Base-by-base conservation (phyloP, 2,888 invertebrate genomes). In the Drosophila subquinaria region DNA sequence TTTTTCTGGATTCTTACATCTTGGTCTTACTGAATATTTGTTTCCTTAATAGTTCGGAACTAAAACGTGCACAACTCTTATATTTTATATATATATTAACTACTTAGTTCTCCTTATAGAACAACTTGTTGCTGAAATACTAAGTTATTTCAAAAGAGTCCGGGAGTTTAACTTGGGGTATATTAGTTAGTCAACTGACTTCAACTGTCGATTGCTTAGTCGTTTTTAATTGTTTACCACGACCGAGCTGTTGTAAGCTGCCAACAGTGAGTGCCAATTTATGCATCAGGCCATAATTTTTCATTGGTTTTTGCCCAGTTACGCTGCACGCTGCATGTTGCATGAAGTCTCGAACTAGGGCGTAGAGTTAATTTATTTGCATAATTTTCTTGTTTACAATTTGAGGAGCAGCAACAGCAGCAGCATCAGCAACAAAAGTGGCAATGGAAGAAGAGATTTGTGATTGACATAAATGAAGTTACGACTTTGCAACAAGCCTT, bases 331-430 rank as follows among this genome's bases (percentile, higher is more conserved):
- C 13, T 38, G 71, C 67, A 59, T 56, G 50, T 35, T 47, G 63
- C 60, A 71, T 43, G 38, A 20, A 52, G 36, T 33, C 45, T 33
- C 45, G 53, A 69, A 69, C 61, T 65, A 36, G 68, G 65, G 59
- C 56, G 63, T 27, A 27, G 5, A 69, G 55, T 72, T 72, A 79
- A 79, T 84, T 76, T 78, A 90, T 90, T 91, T 89, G 80, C 90
- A 90, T 91, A 90, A 91, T 90, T 91, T 90, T 79, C 89, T 90
- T 91, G 89, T 91, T 91, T 91, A 91, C 88, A 89, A 90, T 81
- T 82, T 85, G 76, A 73, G 78, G 55, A 47, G 66, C 36, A 57
- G 69, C 55, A 52, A 56, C 38, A 67, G 63, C 51, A 36, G 17
- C 17, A 17, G 63, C 51, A 36, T 51, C 33, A 67, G 63, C 51